phyloP scores from a whole-genome alignment of 2,888 invertebrate genomes.

The Microplitis deprimator region DNA sequence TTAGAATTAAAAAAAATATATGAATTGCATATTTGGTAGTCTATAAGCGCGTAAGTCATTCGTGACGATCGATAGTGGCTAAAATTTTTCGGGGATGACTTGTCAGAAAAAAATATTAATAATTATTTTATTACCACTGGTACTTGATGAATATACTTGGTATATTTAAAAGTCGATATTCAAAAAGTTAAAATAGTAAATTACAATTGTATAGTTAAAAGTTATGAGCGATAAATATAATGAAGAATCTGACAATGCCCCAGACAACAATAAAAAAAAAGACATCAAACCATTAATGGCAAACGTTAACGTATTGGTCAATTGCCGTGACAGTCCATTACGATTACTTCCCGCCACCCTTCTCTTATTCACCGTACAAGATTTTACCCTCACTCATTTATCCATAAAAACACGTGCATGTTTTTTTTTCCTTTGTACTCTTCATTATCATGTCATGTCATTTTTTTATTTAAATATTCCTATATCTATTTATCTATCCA shows the following conservation, averaged over 20 bases:
- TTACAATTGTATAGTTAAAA: too few relatives aligned
- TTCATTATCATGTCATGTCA: slow-evolving; percentile 64
- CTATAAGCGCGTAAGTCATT: neutral
- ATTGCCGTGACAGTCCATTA: slow-evolving; percentile 50
- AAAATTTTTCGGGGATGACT: slow-evolving; percentile 13
- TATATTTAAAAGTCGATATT: too few relatives aligned
- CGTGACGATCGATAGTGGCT: neutral
- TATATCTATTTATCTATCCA: slow-evolving; percentile 29
- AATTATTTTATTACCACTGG: neutral
- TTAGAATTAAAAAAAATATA: neutral
- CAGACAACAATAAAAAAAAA: slow-evolving; percentile 35
- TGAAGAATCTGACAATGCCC: slow-evolving; percentile 24
- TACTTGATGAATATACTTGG: too few relatives aligned
- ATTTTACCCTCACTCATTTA: slow-evolving; percentile 24
- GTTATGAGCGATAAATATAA: slow-evolving; percentile 23
- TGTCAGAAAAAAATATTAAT: neutral
- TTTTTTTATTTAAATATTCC: slow-evolving; percentile 62
- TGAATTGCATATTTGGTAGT: neutral
- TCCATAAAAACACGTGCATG: slow-evolving; percentile 30
- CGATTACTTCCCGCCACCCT: slow-evolving; percentile 45
- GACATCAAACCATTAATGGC: slow-evolving; percentile 47
- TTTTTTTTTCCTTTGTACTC: slow-evolving; percentile 31
- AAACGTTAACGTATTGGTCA: slow-evolving; percentile 40
- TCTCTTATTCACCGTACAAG: slow-evolving; percentile 4
- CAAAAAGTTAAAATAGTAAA: too few relatives aligned